Base-by-base conservation (phyloP, 2,113 vertebrate genomes). In the Carlito syrichta region DNA sequence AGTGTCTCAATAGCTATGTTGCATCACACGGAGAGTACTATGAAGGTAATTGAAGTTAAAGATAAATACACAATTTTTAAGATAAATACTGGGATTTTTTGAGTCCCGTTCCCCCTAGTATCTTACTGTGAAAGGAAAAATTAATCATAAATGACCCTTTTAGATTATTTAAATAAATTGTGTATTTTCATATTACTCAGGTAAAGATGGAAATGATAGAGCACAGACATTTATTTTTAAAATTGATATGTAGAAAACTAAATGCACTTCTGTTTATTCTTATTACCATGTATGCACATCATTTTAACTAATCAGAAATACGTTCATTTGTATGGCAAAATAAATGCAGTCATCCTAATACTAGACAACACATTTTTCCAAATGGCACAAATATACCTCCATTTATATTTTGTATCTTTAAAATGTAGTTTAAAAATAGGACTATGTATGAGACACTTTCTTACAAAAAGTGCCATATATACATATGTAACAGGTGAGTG, bases 151-250 rank as follows among this genome's bases (percentile, higher is more conserved):
- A 32, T 94, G 38, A 74, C 82, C 27, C 68, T 91, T 97, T 92
- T 63, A 25, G 45, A 94, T 95, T 91, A 89, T 85, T 69, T 38
- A 63, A 77, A 89, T 96, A 76, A 92, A 89, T 76, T 91, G 63
- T 83, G 89, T 97, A 96, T 98, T 97, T 98, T 94, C 95, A 94
- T 97, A 96, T 96, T 96, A 97, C 98, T 98, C 98, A 98, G 98
- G 98, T 98, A 98, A 98, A 98, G 98, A 94, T 98, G 97, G 86
- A 91, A 96, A 92, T 96, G 98, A 96, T 84, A 98, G 89, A 98
- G 98, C 98, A 98, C 98, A 98, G 98, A 96, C 93, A 87, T 95
- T 84, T 96, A 89, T 97, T 97, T 98, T 95, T 0, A 48, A 98
- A 97, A 95, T 91, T 93, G 84, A 82, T 98, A 97, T 94, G 88